phyloP scores from a whole-genome alignment of 2,888 invertebrate genomes.

The Acrobeloides nanus region DNA sequence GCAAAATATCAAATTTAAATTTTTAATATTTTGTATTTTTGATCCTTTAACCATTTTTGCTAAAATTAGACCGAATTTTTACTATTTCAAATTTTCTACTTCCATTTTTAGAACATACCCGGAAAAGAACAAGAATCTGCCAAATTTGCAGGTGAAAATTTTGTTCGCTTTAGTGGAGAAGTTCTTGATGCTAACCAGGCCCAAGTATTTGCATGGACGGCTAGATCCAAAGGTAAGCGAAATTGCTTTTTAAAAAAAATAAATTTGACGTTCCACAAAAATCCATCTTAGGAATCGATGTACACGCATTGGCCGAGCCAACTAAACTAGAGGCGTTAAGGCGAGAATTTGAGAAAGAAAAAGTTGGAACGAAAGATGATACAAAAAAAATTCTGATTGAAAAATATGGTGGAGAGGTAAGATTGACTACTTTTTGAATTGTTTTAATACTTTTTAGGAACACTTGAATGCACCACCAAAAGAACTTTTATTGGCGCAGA shows the following conservation, averaged over 20 bases:
- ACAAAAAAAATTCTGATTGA: slow-evolving; percentile 72
- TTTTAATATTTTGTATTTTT: too few relatives aligned
- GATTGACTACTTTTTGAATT: slow-evolving; percentile 1
- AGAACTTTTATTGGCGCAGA: slow-evolving; percentile 82
- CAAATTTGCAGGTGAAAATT: slow-evolving; percentile 85
- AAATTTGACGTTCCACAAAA: slow-evolving; percentile 62
- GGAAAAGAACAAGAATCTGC: slow-evolving; percentile 51
- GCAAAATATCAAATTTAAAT: too few relatives aligned
- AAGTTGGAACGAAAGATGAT: slow-evolving; percentile 78
- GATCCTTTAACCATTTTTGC: too few relatives aligned
- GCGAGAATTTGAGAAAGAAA: slow-evolving; percentile 79
- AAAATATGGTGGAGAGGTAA: slow-evolving; percentile 73
- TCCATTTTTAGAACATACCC: slow-evolving; percentile 30
- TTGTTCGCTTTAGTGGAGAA: slow-evolving; percentile 83
- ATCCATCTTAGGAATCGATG: slow-evolving; percentile 72
- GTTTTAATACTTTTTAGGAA: slow-evolving; percentile 60
- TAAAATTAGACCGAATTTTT: too few relatives aligned
- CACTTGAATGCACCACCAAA: slow-evolving; percentile 79
- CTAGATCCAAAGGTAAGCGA: slow-evolving; percentile 31
- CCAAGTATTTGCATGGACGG: slow-evolving; percentile 61
- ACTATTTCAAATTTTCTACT: too few relatives aligned
- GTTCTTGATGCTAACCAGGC: slow-evolving; percentile 80
- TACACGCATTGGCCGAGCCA: slow-evolving; percentile 90
- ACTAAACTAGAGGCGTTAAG: slow-evolving; percentile 87
- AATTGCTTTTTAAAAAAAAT: neutral